Conservation (phyloP, 30 jellyfish, hydroid and myxozoan genomes). For the Clytia hemisphaerica region DNA sequence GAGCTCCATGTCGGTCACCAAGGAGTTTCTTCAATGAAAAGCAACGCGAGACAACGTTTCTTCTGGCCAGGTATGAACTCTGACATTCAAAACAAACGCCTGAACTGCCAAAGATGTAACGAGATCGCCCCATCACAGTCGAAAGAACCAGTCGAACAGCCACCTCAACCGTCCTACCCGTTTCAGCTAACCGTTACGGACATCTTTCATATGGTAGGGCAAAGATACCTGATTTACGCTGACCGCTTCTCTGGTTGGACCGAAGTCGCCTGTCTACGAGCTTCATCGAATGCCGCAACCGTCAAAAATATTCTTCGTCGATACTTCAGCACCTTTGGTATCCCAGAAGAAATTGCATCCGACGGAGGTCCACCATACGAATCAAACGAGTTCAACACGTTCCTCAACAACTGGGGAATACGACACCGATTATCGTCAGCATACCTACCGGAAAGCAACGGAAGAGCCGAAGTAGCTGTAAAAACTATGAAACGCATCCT, state of each 20-base stretch:
- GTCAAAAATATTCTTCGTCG: background rate
- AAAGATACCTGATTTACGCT: conserved; percentile 19
- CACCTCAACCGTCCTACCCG: conserved; percentile 6
- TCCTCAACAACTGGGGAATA: conserved; percentile 9
- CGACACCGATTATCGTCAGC: too few species aligned
- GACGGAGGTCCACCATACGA: conserved; percentile 27
- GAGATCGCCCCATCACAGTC: conserved; percentile 28
- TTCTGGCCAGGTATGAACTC: conserved; percentile 27
- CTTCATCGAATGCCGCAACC: conserved; percentile 6
- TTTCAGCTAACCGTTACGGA: conserved; percentile 16
- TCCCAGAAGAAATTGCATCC: conserved; percentile 6
- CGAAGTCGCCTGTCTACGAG: conserved; percentile 16
- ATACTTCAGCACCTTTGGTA: conserved; percentile 15
- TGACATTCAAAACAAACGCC: conserved; percentile 1
- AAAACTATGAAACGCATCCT: background rate
- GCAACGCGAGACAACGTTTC: conserved; percentile 15
- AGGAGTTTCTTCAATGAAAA: conserved; percentile 13
- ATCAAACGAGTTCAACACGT: background rate
- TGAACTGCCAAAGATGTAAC: conserved; percentile 18
- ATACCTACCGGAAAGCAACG: too few species aligned
- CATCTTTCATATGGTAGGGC: background rate
- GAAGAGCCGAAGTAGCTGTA: background rate
- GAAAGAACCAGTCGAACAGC: background rate
- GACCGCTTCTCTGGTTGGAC: conserved; percentile 35
- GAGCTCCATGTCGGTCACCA: conserved; percentile 21